Evolutionary conservation across 2,113 vertebrate species (phyloP).

Genomic region (human): GRCh38 chr4:15009501-15010000

Average conservation of each 20-base stretch:
- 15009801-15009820: neutral
- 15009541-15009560: neutral
- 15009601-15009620: neutral
- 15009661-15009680: neutral
- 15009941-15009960: neutral
- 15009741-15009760: neutral
- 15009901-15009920: neutral
- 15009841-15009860: neutral
- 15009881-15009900: neutral
- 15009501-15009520: neutral
- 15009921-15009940: neutral
- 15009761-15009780: neutral
- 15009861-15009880: neutral
- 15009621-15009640: conserved; percentile 7
- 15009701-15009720: neutral
- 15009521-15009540: neutral
- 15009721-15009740: neutral
- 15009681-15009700: neutral
- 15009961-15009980: neutral
- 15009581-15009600: neutral
- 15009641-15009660: neutral
- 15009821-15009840: neutral
- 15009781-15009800: neutral
- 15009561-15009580: neutral
- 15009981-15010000: neutral